Evolutionary conservation across 2,888 invertebrate genomes (phyloP).

Genomic region (Mythimna vitellina): DNA sequence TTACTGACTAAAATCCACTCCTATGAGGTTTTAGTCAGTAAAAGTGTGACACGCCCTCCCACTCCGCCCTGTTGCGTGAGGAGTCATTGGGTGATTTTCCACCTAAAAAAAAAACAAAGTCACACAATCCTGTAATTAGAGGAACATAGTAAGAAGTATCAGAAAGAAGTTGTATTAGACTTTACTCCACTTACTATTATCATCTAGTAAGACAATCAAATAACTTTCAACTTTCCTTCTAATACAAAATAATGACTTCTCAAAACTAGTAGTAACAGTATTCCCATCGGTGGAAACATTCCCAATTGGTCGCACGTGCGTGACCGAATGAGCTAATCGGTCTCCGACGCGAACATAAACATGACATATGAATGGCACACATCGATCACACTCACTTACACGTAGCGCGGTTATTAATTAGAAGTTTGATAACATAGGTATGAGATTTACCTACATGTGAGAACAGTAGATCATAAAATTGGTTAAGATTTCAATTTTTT

Average conservation of each 20-base stretch:
- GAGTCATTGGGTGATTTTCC: too few species aligned
- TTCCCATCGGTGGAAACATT: slow-evolving; percentile 12
- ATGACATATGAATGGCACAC: slow-evolving; percentile 9
- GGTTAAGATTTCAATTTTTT: neutral
- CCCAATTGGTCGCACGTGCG: slow-evolving; percentile 21
- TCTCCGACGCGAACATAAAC: slow-evolving; percentile 1
- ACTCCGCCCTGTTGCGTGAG: too few species aligned
- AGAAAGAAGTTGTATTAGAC: neutral
- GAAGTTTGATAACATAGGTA: neutral
- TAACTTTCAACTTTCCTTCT: neutral
- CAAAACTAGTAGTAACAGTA: slow-evolving; percentile 18
- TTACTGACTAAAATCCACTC: too few species aligned
- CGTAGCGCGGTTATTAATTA: slow-evolving; percentile 41
- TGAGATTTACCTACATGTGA: too few species aligned
- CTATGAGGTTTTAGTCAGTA: too few species aligned
- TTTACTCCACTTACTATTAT: neutral
- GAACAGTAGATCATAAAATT: too few species aligned
- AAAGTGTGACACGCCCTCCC: too few species aligned
- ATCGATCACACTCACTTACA: slow-evolving; percentile 56
- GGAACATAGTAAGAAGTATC: neutral
- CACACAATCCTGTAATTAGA: too few species aligned
- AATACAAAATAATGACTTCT: slow-evolving; percentile 21
- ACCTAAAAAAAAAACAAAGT: too few species aligned
- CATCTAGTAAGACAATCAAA: slow-evolving; percentile 2
- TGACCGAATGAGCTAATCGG: slow-evolving; percentile 14